Conservation (phyloP, 2,888 invertebrate species). For the Drosophila aldrichi region DNA sequence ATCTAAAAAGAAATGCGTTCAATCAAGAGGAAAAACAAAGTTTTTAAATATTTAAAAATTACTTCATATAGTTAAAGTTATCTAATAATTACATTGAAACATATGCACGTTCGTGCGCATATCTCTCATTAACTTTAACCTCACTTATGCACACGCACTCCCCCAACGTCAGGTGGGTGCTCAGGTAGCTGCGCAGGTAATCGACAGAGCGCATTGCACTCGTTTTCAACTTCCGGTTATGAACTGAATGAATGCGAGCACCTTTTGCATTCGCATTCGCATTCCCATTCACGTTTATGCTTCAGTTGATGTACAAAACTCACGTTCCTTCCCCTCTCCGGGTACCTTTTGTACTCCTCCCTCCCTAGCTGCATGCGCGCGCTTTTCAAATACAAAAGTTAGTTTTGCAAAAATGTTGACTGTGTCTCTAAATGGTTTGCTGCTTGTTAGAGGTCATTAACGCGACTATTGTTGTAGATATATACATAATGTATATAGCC, state of each 20-base stretch:
- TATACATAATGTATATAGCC: background rate
- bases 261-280: slow-evolving; percentile 55
- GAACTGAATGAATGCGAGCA: slow-evolving; percentile 64
- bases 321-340: background rate
- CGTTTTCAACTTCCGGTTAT: slow-evolving; percentile 74
- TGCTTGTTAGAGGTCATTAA: slow-evolving; percentile 82
- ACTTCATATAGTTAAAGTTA: background rate
- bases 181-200: slow-evolving; percentile 14
- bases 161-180: background rate
- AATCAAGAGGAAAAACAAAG: background rate
- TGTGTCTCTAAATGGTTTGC: slow-evolving; percentile 62
- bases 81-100: background rate
- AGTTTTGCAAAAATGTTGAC: slow-evolving; percentile 24
- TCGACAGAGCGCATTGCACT: slow-evolving; percentile 66
- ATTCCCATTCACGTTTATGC: slow-evolving; percentile 70
- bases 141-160: background rate
- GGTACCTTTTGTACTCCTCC: background rate
- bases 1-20: background rate
- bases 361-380: slow-evolving; percentile 8
- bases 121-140: slow-evolving; percentile 1
- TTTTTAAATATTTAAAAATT: background rate
- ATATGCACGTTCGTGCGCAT: background rate
- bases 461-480: slow-evolving; percentile 68
- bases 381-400: slow-evolving; percentile 9
- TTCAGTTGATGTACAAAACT: slow-evolving; percentile 63